These are phyloP conservation scores for Antheraea assamensis DNA, from an alignment of 2,888 invertebrate genomes.

Conservation along the genomic window DNA sequence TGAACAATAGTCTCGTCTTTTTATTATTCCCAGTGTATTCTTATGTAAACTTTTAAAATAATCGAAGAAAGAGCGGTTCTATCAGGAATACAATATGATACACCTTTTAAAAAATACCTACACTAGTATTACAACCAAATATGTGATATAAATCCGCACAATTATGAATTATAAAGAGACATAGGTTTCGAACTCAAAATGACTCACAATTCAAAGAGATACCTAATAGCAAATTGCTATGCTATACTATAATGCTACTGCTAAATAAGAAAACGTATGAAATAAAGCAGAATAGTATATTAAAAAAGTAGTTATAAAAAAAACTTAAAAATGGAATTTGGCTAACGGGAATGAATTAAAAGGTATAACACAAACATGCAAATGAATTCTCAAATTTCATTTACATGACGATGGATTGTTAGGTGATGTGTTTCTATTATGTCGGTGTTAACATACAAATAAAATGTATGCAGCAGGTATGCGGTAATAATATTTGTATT, in stretches of 20 bases:
- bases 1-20: not conserved
- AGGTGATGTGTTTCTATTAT: conserved; percentile 16
- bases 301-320: too few species aligned
- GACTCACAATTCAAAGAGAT: too few species aligned
- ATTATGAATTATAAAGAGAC: too few species aligned
- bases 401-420: conserved; percentile 5
- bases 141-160: too few species aligned
- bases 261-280: not conserved
- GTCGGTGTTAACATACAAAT: not conserved
- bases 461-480: not conserved
- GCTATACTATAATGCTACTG: not conserved
- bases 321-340: conserved; percentile 10
- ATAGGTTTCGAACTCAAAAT: too few species aligned
- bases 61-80: not conserved
- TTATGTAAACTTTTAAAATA: not conserved
- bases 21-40: not conserved
- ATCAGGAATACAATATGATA: too few species aligned
- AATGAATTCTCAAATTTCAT: conserved; percentile 15
- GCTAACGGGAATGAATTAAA: conserved; percentile 3
- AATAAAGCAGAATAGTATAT: too few species aligned
- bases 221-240: not conserved
- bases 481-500: conserved; percentile 6
- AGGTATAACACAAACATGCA: not conserved
- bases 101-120: too few species aligned
- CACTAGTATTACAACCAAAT: too few species aligned